phyloP scores from a whole-genome alignment of 2,888 invertebrate genomes.

The Calameuta filiformis region DNA sequence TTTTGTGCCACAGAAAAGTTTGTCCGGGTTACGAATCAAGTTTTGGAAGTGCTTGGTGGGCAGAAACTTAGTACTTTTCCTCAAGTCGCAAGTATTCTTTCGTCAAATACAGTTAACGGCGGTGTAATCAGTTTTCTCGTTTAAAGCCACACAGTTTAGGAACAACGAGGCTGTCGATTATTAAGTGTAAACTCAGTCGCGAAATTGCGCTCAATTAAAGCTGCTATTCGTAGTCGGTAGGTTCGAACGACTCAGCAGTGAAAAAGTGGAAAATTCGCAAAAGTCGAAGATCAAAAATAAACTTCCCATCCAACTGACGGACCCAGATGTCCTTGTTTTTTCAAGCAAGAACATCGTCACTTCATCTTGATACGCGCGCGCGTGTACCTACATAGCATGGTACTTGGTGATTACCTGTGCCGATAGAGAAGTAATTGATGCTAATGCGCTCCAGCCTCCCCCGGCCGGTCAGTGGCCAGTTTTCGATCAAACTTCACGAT shows the following conservation, averaged over 20 bases:
- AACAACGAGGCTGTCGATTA: background rate
- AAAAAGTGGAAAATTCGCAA: background rate
- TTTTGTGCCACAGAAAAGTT: conserved; percentile 37
- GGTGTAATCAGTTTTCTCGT: background rate
- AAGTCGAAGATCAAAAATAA: background rate
- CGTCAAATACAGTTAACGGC: background rate
- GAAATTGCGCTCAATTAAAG: background rate
- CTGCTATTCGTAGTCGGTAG: background rate
- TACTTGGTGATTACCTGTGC: conserved; percentile 31
- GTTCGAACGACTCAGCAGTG: background rate
- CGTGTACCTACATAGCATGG: conserved; percentile 9
- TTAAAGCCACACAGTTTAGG: background rate
- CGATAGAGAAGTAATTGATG: conserved; percentile 37
- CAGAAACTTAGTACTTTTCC: conserved; percentile 19
- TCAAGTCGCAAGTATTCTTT: background rate
- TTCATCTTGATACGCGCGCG: background rate
- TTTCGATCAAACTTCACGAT: conserved; percentile 22
- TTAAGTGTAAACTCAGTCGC: background rate
- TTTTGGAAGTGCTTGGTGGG: conserved; percentile 31
- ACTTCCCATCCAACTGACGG: background rate
- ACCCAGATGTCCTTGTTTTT: background rate
- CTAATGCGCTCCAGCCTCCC: conserved; percentile 25
- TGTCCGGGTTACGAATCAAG: conserved; percentile 39
- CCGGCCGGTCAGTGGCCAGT: conserved; percentile 10
- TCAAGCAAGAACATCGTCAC: background rate